These are phyloP conservation scores for Trypoxylon attenuatum DNA, from an alignment of 2,888 invertebrate genomes.

Conservation along the genomic window DNA sequence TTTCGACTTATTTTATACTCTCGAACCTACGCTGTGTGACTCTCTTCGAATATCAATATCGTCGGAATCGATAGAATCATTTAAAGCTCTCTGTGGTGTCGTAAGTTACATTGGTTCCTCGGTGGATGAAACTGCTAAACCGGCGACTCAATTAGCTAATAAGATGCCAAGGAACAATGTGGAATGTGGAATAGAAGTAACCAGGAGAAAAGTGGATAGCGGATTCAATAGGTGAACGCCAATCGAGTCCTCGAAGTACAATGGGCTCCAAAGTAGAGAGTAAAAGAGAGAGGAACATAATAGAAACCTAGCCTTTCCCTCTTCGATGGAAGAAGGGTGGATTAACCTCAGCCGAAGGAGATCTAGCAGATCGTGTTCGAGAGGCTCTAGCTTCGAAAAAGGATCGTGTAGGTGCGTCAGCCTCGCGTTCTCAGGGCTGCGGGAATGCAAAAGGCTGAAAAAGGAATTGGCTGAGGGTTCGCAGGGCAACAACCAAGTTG, in stretches of 20 bases:
- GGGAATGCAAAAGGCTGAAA: constrained; percentile 70
- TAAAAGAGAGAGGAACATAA: background rate
- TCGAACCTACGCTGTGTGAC: no score
- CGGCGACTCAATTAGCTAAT: no score
- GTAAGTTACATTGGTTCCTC: no score
- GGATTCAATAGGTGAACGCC: background rate
- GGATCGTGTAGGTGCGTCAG: constrained; percentile 58
- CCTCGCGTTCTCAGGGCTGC: constrained; percentile 64
- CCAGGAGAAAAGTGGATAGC: background rate
- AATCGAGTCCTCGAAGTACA: background rate
- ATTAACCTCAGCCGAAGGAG: background rate
- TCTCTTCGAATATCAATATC: no score
- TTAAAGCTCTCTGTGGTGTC: no score
- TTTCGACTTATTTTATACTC: no score
- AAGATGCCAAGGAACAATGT: no score
- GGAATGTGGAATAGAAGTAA: no score
- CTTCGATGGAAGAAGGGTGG: background rate
- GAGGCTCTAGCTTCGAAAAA: constrained; percentile 35
- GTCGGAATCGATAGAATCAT: no score
- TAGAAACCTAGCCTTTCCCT: background rate
- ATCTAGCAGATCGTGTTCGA: constrained; percentile 13
- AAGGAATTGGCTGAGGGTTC: constrained; percentile 63
- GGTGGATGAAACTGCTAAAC: no score
- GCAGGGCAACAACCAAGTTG: constrained; percentile 64
- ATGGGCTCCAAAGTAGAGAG: background rate